These are phyloP conservation scores for Poicephalus meyeri DNA, from an alignment of 2,113 vertebrate species.

Conservation along the genomic window DNA sequence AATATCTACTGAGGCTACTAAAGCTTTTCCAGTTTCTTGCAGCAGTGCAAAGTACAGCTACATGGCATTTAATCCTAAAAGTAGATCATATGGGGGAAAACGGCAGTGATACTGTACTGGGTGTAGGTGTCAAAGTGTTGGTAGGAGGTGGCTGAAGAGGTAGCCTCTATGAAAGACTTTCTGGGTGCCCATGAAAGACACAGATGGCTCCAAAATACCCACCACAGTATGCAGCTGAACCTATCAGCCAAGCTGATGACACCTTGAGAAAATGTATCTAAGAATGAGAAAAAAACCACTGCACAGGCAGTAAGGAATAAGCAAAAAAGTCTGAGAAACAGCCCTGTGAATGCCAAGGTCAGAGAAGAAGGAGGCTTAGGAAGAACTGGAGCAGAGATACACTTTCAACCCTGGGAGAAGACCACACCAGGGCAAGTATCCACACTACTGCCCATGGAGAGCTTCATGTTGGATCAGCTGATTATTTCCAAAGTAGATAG, in stretches of 20 bases:
- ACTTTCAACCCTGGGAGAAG: neutral
- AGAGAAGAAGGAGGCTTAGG: neutral
- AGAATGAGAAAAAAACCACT: neutral
- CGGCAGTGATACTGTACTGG: neutral
- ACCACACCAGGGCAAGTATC: neutral
- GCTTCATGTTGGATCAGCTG: neutral
- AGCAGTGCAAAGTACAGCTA: neutral
- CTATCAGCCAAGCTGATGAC: neutral
- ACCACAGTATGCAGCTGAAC: neutral
- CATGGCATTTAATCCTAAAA: neutral
- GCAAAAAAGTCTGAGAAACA: neutral
- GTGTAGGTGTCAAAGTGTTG: neutral
- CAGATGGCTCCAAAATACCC: neutral
- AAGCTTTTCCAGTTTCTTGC: neutral
- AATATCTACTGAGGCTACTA: neutral
- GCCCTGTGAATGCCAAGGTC: neutral
- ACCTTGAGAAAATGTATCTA: neutral
- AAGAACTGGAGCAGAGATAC: neutral
- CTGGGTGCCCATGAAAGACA: accelerated
- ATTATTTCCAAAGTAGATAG: too few relatives aligned
- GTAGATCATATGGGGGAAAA: neutral
- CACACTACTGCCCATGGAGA: neutral
- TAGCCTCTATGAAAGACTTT: neutral
- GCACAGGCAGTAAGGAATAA: neutral
- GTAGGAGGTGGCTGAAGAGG: too few relatives aligned